Percentiles rank a stretch among this genome's conserved stretches.
Evolutionary conservation across 2,888 invertebrate species (phyloP).

Genomic region (Drosophila affinis): DNA sequence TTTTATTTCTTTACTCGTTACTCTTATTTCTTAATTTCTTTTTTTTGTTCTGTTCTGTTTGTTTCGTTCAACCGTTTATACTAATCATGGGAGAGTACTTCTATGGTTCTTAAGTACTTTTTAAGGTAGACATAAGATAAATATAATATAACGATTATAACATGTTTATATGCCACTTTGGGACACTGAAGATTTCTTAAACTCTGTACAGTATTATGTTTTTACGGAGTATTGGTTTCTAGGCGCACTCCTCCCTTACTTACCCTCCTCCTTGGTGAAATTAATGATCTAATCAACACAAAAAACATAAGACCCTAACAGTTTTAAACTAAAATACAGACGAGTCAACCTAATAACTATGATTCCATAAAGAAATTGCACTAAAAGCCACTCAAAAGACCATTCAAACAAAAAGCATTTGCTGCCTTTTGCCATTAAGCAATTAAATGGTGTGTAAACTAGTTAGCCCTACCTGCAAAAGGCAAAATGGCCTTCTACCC

Average conservation of each 20-base stretch:
- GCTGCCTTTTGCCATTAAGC: conserved; percentile 5
- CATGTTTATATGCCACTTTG: neutral
- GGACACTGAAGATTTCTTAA: neutral
- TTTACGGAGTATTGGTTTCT: neutral
- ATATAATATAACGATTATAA: conserved; percentile 15
- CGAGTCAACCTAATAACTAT: neutral
- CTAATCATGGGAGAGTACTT: conserved; percentile 23
- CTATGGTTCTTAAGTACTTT: conserved; percentile 21
- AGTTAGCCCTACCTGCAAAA: conserved; percentile 4
- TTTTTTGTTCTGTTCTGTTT: conserved; percentile 12
- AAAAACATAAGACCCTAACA: neutral
- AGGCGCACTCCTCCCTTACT: neutral
- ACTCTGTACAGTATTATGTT: neutral
- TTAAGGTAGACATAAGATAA: conserved; percentile 14
- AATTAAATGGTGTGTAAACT: conserved; percentile 26
- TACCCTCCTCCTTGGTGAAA: neutral
- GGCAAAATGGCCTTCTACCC: neutral
- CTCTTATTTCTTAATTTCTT: conserved; percentile 36
- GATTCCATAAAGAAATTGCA: neutral
- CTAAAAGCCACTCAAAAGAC: neutral
- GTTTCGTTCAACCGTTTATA: conserved; percentile 3
- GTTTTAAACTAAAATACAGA: neutral
- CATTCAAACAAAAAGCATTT: neutral
- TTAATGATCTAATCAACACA: neutral
- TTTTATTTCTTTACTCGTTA: conserved; percentile 30